Evolutionary conservation across 1,140 invertebrate genomes (phyloP), one percentile per base, ranked within the genome.

Genomic region (Hypsibius dujardini): DNA sequence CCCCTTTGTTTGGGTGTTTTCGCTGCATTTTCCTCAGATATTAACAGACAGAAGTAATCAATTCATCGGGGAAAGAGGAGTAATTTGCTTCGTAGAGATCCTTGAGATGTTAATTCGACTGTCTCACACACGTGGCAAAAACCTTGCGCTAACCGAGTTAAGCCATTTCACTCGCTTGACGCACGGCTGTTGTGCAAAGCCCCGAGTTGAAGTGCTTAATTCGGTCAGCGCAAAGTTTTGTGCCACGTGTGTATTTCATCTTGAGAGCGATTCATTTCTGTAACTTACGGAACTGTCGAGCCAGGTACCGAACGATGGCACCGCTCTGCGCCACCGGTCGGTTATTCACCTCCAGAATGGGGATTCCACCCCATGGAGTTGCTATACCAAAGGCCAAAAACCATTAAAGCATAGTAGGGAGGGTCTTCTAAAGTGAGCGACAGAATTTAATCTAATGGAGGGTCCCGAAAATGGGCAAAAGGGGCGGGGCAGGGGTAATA

Each of bases 261-360:
- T 28, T 28, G 28, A 28, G 28, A 28, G 28, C 28, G 28, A 28
- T 28, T 28, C 28, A 28, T 28, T 28, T 28, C 12, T 3, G 12
- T 7, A 12, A 67, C 62, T 67, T 42, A 67, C 62, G 45, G 42
- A 67, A 67, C 7, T 12, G 7, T 12, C 42, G 12, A 3, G 62
- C 62, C 62, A 67, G 62, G 62, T 67, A 67, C 3, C 62, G 12
- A 12, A 45, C 62, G 12, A 67, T 67, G 45, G 62, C 62, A 15
- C 42, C 42, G 7, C 12, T 15, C 42, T 67, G 62, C 3, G 12
- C 62, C 12, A 67, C 42, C 12, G 42, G 3, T 7, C 42, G 62
- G 12, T 45, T 3, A 42, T 67, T 45, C 3, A 67, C 42, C 3
- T 67, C 12, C 62, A 67, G 42, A 3, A 67, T 15, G 42, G 62